Evolutionary conservation across 2,888 invertebrate species (phyloP).

Genomic region (Synergus gifuensis): DNA sequence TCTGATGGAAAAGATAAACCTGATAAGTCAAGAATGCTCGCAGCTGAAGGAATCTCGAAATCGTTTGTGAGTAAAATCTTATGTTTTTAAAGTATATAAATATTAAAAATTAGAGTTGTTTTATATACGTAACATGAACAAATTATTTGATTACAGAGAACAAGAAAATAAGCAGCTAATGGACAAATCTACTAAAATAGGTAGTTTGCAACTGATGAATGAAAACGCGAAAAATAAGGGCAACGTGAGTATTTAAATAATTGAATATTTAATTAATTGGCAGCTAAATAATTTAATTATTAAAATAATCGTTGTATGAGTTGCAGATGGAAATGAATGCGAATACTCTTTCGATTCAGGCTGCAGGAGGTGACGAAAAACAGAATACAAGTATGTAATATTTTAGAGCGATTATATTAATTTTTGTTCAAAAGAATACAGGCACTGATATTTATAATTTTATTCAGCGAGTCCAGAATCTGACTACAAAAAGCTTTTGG

Average conservation of each 20-base stretch:
- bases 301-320: slow-evolving; percentile 5
- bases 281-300: neutral
- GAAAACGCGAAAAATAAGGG: slow-evolving; percentile 70
- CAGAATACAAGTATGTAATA: slow-evolving; percentile 60
- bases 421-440: slow-evolving; percentile 11
- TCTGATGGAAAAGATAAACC: slow-evolving; percentile 66
- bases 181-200: slow-evolving; percentile 64
- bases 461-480: slow-evolving; percentile 48
- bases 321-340: slow-evolving; percentile 49
- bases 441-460: slow-evolving; percentile 32
- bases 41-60: slow-evolving; percentile 65
- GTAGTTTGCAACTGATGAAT: slow-evolving; percentile 65
- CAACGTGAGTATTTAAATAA: slow-evolving; percentile 56
- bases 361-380: slow-evolving; percentile 59
- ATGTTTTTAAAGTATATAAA: neutral
- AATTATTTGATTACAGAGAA: slow-evolving; percentile 62
- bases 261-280: neutral
- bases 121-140: neutral
- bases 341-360: slow-evolving; percentile 56
- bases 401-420: slow-evolving; percentile 41
- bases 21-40: slow-evolving; percentile 58
- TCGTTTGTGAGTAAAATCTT: slow-evolving; percentile 61
- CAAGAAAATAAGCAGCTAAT: slow-evolving; percentile 68
- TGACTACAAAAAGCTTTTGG: slow-evolving; percentile 75
- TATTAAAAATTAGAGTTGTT: neutral